Percentiles rank a stretch among this genome's conserved stretches.
These are phyloP conservation scores for Macrochelys suwanniensis DNA, from an alignment of 2,797 vertebrate species.

Conservation along the genomic window DNA sequence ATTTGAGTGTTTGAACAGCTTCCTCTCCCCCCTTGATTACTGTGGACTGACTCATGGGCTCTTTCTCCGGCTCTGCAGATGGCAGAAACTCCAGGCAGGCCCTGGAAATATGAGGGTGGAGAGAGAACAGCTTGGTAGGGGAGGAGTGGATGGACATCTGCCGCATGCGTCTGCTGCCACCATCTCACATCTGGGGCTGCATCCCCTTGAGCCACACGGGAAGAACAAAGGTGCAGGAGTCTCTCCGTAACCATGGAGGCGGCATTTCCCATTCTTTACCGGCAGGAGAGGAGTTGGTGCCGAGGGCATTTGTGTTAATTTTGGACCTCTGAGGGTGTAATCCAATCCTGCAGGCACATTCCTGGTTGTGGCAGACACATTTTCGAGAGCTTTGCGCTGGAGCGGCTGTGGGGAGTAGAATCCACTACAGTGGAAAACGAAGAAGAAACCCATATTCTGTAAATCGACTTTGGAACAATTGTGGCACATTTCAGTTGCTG, in stretches of 20 bases:
- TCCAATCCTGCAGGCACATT: background rate
- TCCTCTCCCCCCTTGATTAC: background rate
- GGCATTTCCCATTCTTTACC: background rate
- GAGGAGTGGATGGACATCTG: background rate
- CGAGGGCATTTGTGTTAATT: background rate
- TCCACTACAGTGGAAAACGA: background rate
- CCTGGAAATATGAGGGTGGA: background rate
- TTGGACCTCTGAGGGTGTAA: background rate
- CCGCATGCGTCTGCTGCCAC: background rate
- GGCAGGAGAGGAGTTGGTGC: background rate
- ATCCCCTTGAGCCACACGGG: rapidly evolving
- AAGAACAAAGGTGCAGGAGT: background rate
- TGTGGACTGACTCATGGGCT: background rate
- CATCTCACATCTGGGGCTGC: background rate
- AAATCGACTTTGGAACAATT: background rate
- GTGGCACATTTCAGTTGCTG: background rate
- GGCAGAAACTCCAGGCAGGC: background rate
- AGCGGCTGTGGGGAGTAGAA: background rate
- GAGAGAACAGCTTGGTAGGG: background rate
- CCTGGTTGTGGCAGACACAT: background rate
- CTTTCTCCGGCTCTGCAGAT: background rate
- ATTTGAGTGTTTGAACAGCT: rapidly evolving
- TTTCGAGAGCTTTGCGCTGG: background rate
- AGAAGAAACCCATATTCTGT: background rate
- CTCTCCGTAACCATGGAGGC: background rate